phyloP scores from a whole-genome alignment of 2,797 vertebrate genomes.

The Myoxocephalus aenaeus region DNA sequence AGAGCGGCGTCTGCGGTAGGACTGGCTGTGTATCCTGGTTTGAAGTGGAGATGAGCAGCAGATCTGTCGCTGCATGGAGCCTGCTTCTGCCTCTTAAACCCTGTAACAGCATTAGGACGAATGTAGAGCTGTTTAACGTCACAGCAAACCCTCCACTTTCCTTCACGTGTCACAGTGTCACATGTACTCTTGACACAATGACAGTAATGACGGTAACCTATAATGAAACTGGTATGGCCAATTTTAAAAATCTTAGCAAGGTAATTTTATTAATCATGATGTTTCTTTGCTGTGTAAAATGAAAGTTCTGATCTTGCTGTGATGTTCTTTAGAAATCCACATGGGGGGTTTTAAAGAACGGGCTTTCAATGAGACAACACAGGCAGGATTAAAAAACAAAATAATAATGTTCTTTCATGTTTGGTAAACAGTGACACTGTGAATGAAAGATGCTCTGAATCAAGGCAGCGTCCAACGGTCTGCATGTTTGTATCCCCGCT shows the following conservation, averaged over 20 bases:
- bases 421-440: conserved; percentile 40
- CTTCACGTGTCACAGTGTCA: conserved; percentile 2
- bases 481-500: conserved; percentile 11
- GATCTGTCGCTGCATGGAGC: conserved; percentile 46
- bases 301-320: conserved; percentile 31
- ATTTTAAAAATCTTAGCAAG: neutral
- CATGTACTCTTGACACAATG: neutral
- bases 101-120: conserved; percentile 16
- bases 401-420: conserved; percentile 17
- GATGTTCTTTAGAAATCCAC: conserved; percentile 22
- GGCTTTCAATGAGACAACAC: conserved; percentile 42
- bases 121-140: conserved; percentile 24
- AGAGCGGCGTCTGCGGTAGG: conserved; percentile 36
- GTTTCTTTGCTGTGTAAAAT: conserved; percentile 12
- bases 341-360: conserved; percentile 32
- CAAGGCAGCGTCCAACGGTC: conserved; percentile 27
- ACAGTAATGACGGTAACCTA: neutral
- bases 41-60: conserved; percentile 69
- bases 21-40: conserved; percentile 48
- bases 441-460: conserved; percentile 39
- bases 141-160: neutral
- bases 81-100: conserved; percentile 41
- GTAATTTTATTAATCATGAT: conserved; percentile 15
- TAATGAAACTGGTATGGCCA: neutral
- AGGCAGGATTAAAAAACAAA: neutral